Percentiles rank a stretch among this genome's conserved stretches.
phyloP scores from a whole-genome alignment of 2,888 invertebrate species.

The Nemoura dubitans region DNA sequence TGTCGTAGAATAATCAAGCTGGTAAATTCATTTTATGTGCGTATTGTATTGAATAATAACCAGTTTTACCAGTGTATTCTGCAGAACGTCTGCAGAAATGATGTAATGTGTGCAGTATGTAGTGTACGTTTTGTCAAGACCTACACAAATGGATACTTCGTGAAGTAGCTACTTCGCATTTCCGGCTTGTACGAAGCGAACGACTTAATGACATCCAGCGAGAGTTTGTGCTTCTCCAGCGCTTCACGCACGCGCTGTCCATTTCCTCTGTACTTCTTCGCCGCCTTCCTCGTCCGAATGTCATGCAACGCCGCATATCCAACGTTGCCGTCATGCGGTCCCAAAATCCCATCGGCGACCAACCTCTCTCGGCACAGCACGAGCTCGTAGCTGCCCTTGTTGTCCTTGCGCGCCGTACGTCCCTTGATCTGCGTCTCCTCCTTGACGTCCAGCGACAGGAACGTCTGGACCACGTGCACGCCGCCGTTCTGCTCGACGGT shows the following conservation, averaged over 20 bases:
- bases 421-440: neutral
- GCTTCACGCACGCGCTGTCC: neutral
- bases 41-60: too few relatives aligned
- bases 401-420: neutral
- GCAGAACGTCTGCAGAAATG: too few relatives aligned
- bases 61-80: too few relatives aligned
- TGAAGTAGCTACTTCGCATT: neutral
- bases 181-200: neutral
- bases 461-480: constrained; percentile 8
- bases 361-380: neutral
- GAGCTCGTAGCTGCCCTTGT: constrained; percentile 21
- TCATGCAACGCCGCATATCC: neutral
- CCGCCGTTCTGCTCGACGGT: neutral
- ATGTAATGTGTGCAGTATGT: too few relatives aligned
- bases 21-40: too few relatives aligned
- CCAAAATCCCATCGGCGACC: neutral
- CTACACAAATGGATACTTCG: neutral
- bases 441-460: neutral
- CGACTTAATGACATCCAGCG: neutral
- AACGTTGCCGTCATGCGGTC: neutral
- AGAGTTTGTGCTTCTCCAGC: neutral
- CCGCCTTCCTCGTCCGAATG: neutral
- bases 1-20: too few relatives aligned
- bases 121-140: too few relatives aligned
- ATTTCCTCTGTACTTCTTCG: neutral